These are phyloP conservation scores for Wasmannia auropunctata DNA, from an alignment of 1,140 invertebrate species.

Conservation along the genomic window DNA sequence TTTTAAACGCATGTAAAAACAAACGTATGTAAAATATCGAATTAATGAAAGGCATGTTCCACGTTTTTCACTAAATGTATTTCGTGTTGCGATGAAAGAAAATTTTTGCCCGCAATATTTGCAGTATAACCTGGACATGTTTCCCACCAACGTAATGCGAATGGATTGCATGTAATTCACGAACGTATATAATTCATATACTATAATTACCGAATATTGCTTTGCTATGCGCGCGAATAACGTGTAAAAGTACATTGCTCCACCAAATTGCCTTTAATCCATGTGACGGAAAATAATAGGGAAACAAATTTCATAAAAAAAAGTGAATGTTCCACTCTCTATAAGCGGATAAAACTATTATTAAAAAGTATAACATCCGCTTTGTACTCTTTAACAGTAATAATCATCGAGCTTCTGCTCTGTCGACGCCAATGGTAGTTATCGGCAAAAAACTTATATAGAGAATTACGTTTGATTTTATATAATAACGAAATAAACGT, in stretches of 20 bases:
- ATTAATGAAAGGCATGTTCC: conserved; percentile 4
- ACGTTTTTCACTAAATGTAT: not conserved
- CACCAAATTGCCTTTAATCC: conserved; percentile 16
- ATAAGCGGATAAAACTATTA: not conserved
- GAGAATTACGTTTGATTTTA: conserved; percentile 1
- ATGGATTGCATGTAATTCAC: not conserved
- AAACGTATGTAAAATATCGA: not conserved
- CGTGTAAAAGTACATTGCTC: not conserved
- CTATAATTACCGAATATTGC: conserved; percentile 12
- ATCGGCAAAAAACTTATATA: not conserved
- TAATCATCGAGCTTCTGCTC: not conserved
- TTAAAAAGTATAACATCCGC: not conserved
- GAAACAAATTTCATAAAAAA: not conserved
- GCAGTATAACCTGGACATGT: not conserved
- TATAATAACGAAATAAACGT: not conserved
- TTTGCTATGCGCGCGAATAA: not conserved
- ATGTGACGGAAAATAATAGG: not conserved
- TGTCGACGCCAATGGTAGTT: not conserved
- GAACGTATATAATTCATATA: conserved; percentile 12
- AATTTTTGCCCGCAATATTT: not conserved
- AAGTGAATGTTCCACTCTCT: not conserved
- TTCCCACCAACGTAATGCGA: not conserved
- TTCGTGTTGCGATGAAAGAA: not conserved
- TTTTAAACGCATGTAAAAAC: not conserved
- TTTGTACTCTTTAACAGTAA: not conserved